Evolutionary conservation across 2,113 vertebrate genomes (phyloP), one percentile per base, ranked within the genome.

Genomic region (Tauraco erythrolophus): DNA sequence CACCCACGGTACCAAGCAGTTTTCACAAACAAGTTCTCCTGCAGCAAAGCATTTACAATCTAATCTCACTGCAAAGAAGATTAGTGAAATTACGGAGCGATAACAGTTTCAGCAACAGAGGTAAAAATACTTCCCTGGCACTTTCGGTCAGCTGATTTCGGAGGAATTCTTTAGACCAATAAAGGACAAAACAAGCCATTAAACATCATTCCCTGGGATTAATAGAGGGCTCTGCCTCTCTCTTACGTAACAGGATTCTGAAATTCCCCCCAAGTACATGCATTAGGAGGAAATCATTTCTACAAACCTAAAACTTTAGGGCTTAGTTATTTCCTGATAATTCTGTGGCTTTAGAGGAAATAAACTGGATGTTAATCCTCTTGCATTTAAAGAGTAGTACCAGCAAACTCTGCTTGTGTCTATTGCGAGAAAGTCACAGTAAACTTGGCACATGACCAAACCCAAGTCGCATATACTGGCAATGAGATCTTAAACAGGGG

Each of bases 291-390:
- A 97, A 97, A 97, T 97, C 0, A 97, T 66, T 96, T 96, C 80
- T 50, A 77, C 90, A 94, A 77, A 94, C 81, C 70, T 94, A 86
- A 90, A 98, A 97, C 92, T 97, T 98, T 14, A 96, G 66, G 75
- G 90, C 94, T 97, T 96, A 95, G 93, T 90, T 96, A 94, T 97
- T 97, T 97, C 92, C 96, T 84, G 94, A 91, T 81, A 96, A 83
- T 92, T 90, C 45, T 41, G 70, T 88, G 94, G 93, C 7, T 96
- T 97, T 93, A 97, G 79, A 94, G 96, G 78, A 97, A 96, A 97
- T 94, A 92, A 96, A 96, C 81, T 94, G 92, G 51, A 95, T 21
- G 75, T 48, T 97, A 97, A 97, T 97, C 97, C 89, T 90, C 94
- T 94, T 84, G 84, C 74, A 77, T 85, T 83, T 96, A 92, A 89